Conservation (phyloP, 2,113 vertebrate species). For the Leucosticte australis region DNA sequence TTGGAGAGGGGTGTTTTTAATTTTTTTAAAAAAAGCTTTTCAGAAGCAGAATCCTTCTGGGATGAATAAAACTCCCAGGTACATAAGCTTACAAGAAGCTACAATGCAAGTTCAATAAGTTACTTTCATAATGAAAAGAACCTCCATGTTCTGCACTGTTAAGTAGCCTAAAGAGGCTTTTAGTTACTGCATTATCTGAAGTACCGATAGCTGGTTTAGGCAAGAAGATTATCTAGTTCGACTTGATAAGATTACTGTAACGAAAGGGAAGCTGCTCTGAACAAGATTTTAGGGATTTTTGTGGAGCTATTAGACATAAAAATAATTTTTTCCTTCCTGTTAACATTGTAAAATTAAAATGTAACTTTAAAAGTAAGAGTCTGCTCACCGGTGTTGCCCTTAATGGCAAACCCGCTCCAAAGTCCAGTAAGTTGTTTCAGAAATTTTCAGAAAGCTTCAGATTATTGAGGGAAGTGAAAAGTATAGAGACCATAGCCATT, state of each 20-base stretch:
- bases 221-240: conserved; percentile 42
- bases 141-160: conserved; percentile 40
- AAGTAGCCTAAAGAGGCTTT: conserved; percentile 69
- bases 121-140: conserved; percentile 59
- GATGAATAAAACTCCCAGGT: conserved; percentile 56
- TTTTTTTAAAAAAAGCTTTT: background rate
- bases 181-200: conserved; percentile 61
- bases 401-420: background rate
- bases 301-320: conserved; percentile 5
- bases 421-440: background rate
- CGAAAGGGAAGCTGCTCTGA: background rate
- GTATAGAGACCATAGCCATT: background rate
- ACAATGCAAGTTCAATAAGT: conserved; percentile 45
- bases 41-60: conserved; percentile 12
- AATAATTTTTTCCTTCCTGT: background rate
- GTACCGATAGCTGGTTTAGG: conserved; percentile 19
- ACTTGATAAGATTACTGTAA: conserved; percentile 50
- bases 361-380: background rate
- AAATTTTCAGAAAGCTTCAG: background rate
- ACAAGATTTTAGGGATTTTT: conserved; percentile 37
- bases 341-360: background rate
- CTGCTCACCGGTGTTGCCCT: background rate
- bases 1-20: background rate
- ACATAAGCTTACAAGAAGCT: conserved; percentile 31
- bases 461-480: background rate